These are phyloP conservation scores for Ptilodon capucinus DNA, from an alignment of 2,888 invertebrate genomes.

Conservation along the genomic window DNA sequence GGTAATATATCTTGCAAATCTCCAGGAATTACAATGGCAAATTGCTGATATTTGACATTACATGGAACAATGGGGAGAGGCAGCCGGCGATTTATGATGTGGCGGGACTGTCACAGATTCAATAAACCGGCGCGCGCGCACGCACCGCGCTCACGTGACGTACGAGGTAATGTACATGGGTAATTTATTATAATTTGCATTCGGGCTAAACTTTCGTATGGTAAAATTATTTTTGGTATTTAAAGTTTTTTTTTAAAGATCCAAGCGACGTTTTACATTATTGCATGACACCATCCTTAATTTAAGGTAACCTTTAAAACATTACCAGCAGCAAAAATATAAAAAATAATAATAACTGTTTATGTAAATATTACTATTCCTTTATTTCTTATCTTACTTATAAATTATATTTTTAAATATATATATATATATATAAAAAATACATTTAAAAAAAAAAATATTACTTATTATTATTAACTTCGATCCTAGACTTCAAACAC, in stretches of 20 bases:
- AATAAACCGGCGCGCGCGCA: conserved; percentile 54
- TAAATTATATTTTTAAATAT: no score
- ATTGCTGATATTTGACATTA: conserved; percentile 80
- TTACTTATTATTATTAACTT: no score
- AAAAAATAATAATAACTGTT: no score
- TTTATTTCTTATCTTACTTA: no score
- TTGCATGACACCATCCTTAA: no score
- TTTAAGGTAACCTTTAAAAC: no score
- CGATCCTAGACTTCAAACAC: no score
- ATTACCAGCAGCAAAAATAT: no score
- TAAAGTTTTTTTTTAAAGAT: conserved; percentile 27
- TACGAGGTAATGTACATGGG: conserved; percentile 32
- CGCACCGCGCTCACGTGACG: conserved; percentile 43
- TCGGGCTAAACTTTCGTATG: conserved; percentile 36
- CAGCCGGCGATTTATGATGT: conserved; percentile 58
- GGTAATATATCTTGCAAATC: conserved; percentile 25
- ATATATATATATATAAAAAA: no score
- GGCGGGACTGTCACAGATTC: conserved; percentile 57
- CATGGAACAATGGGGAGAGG: conserved; percentile 72
- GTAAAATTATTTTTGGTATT: conserved; percentile 26
- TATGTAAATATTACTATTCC: no score
- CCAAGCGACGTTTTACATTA: conserved; percentile 8
- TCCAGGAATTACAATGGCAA: conserved; percentile 69
- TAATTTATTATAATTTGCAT: conserved; percentile 48
- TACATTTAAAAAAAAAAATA: no score